Evolutionary conservation across 2,888 invertebrate species (phyloP).

Genomic region (Macropis europaea): DNA sequence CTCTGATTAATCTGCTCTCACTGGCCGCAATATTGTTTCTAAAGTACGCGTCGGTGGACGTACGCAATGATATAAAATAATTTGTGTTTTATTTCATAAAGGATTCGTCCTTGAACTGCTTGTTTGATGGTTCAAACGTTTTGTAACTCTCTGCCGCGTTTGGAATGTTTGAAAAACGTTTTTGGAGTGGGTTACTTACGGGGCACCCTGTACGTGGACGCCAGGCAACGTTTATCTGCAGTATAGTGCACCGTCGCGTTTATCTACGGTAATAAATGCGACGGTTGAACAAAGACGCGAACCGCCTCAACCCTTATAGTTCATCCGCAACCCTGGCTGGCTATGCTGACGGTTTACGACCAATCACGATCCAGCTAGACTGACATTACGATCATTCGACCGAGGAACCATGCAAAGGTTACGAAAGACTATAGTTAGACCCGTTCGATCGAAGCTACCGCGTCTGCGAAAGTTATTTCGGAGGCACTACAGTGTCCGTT

Average conservation of each 20-base stretch:
- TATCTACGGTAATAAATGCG: constrained; percentile 73
- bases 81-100: too few relatives aligned
- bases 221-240: constrained; percentile 57
- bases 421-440: neutral
- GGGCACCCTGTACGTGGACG: constrained; percentile 21
- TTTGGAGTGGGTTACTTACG: neutral
- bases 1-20: too few relatives aligned
- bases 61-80: too few relatives aligned
- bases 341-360: constrained; percentile 53
- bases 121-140: too few relatives aligned
- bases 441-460: neutral
- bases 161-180: too few relatives aligned
- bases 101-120: too few relatives aligned
- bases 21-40: too few relatives aligned
- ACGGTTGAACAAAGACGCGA: constrained; percentile 65
- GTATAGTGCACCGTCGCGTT: constrained; percentile 58
- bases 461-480: too few relatives aligned
- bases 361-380: constrained; percentile 53
- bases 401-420: constrained; percentile 3
- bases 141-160: too few relatives aligned
- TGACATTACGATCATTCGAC: constrained; percentile 62
- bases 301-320: constrained; percentile 19
- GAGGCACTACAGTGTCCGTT: too few relatives aligned
- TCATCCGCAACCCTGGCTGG: constrained; percentile 22
- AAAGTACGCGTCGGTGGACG: too few relatives aligned